Base-by-base conservation (phyloP, 1,140 invertebrate species). In the Harpegnathos saltator region DNA sequence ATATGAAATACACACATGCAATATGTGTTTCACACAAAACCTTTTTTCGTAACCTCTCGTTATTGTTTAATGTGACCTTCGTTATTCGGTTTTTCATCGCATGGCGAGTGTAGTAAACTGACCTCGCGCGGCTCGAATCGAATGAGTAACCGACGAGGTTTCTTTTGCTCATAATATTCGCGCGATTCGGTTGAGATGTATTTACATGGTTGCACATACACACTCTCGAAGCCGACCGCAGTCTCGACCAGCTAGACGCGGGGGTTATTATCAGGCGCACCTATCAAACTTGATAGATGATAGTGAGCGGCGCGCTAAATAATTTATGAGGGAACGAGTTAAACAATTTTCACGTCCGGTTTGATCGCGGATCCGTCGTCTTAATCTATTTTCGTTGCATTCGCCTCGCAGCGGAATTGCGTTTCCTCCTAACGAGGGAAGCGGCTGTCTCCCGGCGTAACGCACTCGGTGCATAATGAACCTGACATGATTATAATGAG, bases 261-360 rank as follows among this genome's bases (percentile, higher is more conserved):
- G 24, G 63, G 38, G 29, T 82, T 71, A 87, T 88, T 84, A 88
- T 82, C 75, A 61, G 71, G 50, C 65, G 62, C 66, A 61, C 58
- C 54, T 72, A 87, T 87, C 82, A 75, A 88, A 82, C 17, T 81
- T 87, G 87, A 88, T 88, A 66, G 82, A 87, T 77, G 86, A 82
- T 63, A 77, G 75, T 65, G 48, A 52, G 58, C 56, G 56, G 82
- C 82, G 59, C 62, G 75, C 75, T 89, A 83, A 88, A 89, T 89
- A 89, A 89, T 89, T 89, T 82, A 89, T 88, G 86, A 88, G 61
- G 48, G 73, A 74, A 72, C 86, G 66, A 63, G 80, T 88, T 89
- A 86, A 89, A 89, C 86, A 89, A 89, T 89, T 88, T 89, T 80
- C 87, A 74, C 68, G 85, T 89, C 86, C 82, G 82, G 74, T 86